phyloP scores from a whole-genome alignment of 2,888 invertebrate genomes.

The Papilio protenor region DNA sequence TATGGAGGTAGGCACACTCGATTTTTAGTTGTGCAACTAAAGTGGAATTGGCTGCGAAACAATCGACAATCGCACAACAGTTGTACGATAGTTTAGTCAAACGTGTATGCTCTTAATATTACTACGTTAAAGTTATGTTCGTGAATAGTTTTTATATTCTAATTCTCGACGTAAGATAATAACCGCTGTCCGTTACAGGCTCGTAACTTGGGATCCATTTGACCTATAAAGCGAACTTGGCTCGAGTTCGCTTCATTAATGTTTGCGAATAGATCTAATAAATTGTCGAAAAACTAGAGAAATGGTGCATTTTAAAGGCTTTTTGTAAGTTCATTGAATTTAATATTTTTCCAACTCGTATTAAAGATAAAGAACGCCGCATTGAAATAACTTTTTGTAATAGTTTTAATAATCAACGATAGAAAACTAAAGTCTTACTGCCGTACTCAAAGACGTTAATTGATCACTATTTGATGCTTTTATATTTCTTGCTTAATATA shows the following conservation, averaged over 20 bases:
- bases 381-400: not conserved
- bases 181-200: slow-evolving; percentile 31
- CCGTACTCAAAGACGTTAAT: too few species aligned
- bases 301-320: slow-evolving; percentile 7
- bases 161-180: slow-evolving; percentile 27
- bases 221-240: slow-evolving; percentile 38
- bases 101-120: too few species aligned
- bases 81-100: too few species aligned
- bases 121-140: not conserved
- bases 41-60: too few species aligned
- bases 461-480: too few species aligned
- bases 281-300: slow-evolving; percentile 31
- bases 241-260: slow-evolving; percentile 35
- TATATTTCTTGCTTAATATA: too few species aligned
- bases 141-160: slow-evolving; percentile 1
- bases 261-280: slow-evolving; percentile 35
- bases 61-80: too few species aligned
- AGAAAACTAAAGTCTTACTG: not conserved
- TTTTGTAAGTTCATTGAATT: slow-evolving; percentile 9
- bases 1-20: too few species aligned
- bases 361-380: not conserved
- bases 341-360: not conserved
- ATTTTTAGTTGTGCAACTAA: too few species aligned
- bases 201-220: slow-evolving; percentile 34
- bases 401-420: not conserved